Percentiles rank a stretch among this genome's conserved stretches.
phyloP scores from a whole-genome alignment of 35 echinoderm and acorn worm genomes.

The Eucidaris tribuloides region DNA sequence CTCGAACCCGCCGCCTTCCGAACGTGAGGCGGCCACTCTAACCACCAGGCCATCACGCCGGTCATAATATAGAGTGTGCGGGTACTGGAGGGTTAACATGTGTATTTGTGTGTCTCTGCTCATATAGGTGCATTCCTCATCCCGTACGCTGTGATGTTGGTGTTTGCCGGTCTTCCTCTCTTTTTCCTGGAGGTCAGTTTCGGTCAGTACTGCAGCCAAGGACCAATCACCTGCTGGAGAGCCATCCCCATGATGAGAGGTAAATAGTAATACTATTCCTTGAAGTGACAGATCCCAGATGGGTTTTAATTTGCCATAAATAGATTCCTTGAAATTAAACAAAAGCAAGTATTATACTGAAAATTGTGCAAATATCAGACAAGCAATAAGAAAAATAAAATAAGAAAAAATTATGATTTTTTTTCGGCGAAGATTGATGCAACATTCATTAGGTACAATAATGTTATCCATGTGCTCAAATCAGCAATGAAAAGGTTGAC shows the following conservation, averaged over 20 bases:
- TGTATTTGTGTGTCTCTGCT: too few species aligned
- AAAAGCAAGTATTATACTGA: neutral
- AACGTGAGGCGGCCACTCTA: too few species aligned
- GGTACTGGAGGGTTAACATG: too few species aligned
- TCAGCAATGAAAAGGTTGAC: too few species aligned
- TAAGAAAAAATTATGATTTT: neutral
- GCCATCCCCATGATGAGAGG: constrained; percentile 74
- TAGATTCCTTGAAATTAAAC: neutral
- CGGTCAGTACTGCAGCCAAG: constrained; percentile 79
- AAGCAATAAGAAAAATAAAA: neutral
- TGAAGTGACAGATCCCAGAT: neutral
- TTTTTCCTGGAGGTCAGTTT: constrained; percentile 79
- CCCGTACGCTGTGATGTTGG: constrained; percentile 81
- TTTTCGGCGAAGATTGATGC: too few species aligned
- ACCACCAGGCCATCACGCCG: too few species aligned
- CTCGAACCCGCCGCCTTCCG: too few species aligned
- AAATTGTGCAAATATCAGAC: neutral
- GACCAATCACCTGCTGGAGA: constrained; percentile 66
- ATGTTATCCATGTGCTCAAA: neutral
- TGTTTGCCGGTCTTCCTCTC: constrained; percentile 67
- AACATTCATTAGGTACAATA: neutral
- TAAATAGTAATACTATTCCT: neutral
- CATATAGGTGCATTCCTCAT: constrained; percentile 91
- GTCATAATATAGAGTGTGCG: too few species aligned
- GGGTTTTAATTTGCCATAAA: too few species aligned